phyloP scores from a whole-genome alignment of 2,888 invertebrate species.

The Drosophila phalerata region DNA sequence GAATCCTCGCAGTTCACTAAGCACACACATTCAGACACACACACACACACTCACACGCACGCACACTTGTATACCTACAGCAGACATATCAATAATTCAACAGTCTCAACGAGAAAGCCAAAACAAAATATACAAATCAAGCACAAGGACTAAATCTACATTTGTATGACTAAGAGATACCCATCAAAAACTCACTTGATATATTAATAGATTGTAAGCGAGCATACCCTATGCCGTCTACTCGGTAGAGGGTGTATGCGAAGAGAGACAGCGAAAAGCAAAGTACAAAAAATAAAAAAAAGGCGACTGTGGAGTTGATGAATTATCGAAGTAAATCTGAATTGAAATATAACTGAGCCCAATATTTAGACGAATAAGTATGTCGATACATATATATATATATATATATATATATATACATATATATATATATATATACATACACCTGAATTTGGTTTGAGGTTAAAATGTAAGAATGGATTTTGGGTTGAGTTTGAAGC shows the following conservation, averaged over 20 bases:
- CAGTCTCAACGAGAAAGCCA: slow-evolving; percentile 58
- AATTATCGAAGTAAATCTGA: slow-evolving; percentile 75
- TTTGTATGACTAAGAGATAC: slow-evolving; percentile 22
- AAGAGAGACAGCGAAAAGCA: slow-evolving; percentile 16
- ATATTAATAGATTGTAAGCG: neutral
- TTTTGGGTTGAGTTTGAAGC: slow-evolving; percentile 10
- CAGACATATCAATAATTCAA: slow-evolving; percentile 74
- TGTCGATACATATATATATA: slow-evolving; percentile 20
- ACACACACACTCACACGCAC: slow-evolving; percentile 1
- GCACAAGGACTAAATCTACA: slow-evolving; percentile 11
- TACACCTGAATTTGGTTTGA: slow-evolving; percentile 29
- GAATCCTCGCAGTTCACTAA: slow-evolving; percentile 54
- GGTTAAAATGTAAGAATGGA: slow-evolving; percentile 5
- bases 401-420: slow-evolving; percentile 9
- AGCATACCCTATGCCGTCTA: slow-evolving; percentile 3
- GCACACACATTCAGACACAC: slow-evolving; percentile 8
- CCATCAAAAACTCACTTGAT: neutral
- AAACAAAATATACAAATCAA: slow-evolving; percentile 57
- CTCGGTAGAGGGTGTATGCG: slow-evolving; percentile 11
- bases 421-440: slow-evolving; percentile 15
- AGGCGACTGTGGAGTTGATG: slow-evolving; percentile 63
- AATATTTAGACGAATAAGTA: slow-evolving; percentile 22
- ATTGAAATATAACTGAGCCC: slow-evolving; percentile 71
- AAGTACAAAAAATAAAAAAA: slow-evolving; percentile 22
- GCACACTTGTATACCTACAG: slow-evolving; percentile 38